Evolutionary conservation across 37 sponge, comb jelly and placozoan genomes (phyloP).

Genomic region (Diacarnus erythraeanus): DNA sequence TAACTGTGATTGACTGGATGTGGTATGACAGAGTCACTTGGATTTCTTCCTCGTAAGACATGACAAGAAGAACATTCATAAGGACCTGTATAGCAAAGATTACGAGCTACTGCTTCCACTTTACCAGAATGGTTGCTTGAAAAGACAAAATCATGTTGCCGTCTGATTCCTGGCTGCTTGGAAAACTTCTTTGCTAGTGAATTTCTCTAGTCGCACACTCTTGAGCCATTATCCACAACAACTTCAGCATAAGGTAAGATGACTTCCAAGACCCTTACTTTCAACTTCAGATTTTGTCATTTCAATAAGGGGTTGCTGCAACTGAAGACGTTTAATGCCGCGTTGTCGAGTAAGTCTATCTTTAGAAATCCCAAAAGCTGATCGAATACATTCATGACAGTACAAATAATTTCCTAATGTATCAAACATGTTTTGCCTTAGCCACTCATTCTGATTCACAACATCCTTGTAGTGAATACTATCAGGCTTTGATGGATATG

Average conservation of each 20-base stretch:
- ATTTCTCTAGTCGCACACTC: neutral
- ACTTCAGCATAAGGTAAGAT: neutral
- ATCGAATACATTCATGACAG: conserved; percentile 17
- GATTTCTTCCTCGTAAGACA: no score
- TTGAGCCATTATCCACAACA: neutral
- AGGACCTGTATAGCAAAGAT: no score
- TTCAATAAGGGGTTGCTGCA: conserved; percentile 9
- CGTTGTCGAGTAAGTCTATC: conserved; percentile 30
- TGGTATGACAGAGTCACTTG: no score
- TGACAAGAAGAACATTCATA: no score
- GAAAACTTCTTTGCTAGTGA: neutral
- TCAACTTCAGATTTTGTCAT: conserved; percentile 29
- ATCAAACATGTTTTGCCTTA: conserved; percentile 51
- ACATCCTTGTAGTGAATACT: conserved; percentile 14
- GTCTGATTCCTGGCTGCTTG: neutral
- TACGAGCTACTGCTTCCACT: no score
- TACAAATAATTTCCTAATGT: conserved; percentile 27
- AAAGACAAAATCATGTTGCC: no score
- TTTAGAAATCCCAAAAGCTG: conserved; percentile 13
- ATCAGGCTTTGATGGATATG: conserved; percentile 5
- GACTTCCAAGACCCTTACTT: neutral
- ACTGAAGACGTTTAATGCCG: conserved; percentile 14
- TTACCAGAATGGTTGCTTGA: no score
- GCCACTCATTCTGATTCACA: conserved; percentile 46
- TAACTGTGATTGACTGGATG: no score